phyloP scores from a whole-genome alignment of 2,888 invertebrate species.

The Alloplasta piceator region DNA sequence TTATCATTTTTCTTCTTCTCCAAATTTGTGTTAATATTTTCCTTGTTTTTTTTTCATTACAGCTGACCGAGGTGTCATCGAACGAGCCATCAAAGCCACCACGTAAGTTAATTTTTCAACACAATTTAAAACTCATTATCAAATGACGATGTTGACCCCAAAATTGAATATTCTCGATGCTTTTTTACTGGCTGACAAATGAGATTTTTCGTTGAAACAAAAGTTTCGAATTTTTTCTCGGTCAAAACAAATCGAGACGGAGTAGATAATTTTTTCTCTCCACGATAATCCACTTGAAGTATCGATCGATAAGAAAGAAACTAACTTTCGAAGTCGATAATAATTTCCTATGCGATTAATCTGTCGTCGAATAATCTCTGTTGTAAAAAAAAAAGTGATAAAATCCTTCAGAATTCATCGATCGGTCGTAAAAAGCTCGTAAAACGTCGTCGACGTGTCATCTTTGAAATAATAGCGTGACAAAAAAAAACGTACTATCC shows the following conservation, averaged over 20 bases:
- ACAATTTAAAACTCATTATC: slow-evolving; percentile 1
- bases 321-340: background rate
- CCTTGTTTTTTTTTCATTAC: slow-evolving; percentile 73
- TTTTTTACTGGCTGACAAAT: no score
- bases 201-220: background rate
- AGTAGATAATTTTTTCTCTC: background rate
- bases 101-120: slow-evolving; percentile 81
- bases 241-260: background rate
- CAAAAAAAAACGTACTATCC: background rate
- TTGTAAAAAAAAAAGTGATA: background rate
- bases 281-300: background rate
- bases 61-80: slow-evolving; percentile 83
- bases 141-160: background rate
- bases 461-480: background rate
- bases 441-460: background rate
- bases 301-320: background rate
- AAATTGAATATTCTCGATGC: no score
- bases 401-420: slow-evolving; percentile 1
- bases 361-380: background rate
- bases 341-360: background rate
- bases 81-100: slow-evolving; percentile 81
- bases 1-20: slow-evolving; percentile 2
- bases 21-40: slow-evolving; percentile 4
- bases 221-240: background rate
- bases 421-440: slow-evolving; percentile 2